phyloP scores from a whole-genome alignment of 2,888 invertebrate genomes.

The Laothoe populi region DNA sequence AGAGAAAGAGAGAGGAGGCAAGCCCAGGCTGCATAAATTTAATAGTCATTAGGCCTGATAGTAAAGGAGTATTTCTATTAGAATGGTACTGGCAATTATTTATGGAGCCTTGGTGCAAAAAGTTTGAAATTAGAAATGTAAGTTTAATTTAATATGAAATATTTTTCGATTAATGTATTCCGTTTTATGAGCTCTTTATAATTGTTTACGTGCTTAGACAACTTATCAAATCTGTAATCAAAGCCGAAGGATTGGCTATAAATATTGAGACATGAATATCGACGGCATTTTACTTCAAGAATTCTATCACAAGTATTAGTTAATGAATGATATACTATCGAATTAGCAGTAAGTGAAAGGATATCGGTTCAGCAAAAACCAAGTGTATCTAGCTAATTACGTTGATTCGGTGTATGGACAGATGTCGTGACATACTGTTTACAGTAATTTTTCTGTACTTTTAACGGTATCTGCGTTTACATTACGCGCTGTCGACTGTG shows the following conservation, averaged over 20 bases:
- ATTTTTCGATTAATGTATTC: no score
- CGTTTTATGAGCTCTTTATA: no score
- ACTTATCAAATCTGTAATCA: background rate
- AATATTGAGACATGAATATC: background rate
- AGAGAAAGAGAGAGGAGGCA: no score
- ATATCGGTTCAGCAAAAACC: slow-evolving; percentile 53
- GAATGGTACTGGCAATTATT: no score
- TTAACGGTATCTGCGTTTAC: slow-evolving; percentile 21
- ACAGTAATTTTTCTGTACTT: slow-evolving; percentile 59
- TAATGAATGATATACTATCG: background rate
- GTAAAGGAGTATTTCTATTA: no score
- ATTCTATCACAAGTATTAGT: background rate
- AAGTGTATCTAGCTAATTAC: slow-evolving; percentile 57
- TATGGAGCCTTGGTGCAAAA: no score
- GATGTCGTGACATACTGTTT: slow-evolving; percentile 66
- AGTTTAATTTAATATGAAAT: no score
- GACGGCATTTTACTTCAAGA: background rate
- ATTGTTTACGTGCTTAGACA: background rate
- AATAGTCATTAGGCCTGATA: no score
- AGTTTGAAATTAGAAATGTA: no score
- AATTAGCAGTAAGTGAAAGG: slow-evolving; percentile 26
- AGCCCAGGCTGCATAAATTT: no score
- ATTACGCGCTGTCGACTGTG: slow-evolving; percentile 9
- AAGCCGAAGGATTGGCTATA: background rate
- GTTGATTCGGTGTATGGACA: slow-evolving; percentile 54